Evolutionary conservation across 2,797 vertebrate genomes (phyloP).

Genomic region (Crax fasciolata): DNA sequence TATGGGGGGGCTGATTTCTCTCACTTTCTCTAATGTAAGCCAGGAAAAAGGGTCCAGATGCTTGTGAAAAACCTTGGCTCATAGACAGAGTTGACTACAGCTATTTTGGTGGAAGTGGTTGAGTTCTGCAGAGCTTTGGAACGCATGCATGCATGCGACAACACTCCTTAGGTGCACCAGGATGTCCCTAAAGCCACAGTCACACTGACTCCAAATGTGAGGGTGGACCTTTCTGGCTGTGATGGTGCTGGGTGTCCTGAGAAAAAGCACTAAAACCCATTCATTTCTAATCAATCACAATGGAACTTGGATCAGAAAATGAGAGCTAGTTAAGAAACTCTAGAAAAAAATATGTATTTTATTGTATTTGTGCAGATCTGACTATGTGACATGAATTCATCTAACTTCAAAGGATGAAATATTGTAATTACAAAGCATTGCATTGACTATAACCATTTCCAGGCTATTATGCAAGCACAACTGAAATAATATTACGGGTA

Average conservation of each 20-base stretch:
- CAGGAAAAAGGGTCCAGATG: constrained; percentile 35
- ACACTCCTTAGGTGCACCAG: neutral
- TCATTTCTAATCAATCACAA: neutral
- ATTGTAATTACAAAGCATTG: constrained; percentile 16
- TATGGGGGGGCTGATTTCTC: constrained; percentile 24
- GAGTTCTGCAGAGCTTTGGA: neutral
- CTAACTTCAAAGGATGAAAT: constrained; percentile 49
- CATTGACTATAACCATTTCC: neutral
- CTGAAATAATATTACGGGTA: constrained; percentile 55
- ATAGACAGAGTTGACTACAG: neutral
- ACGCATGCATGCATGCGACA: neutral
- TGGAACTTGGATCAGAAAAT: constrained; percentile 13
- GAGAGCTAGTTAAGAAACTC: neutral
- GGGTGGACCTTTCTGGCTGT: fast-evolving
- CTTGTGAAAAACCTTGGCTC: neutral
- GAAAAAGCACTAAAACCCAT: neutral
- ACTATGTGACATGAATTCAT: constrained; percentile 22
- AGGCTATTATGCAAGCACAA: constrained; percentile 51
- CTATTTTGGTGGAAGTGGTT: neutral
- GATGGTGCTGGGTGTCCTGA: neutral
- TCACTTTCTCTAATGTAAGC: constrained; percentile 32
- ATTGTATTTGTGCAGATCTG: neutral
- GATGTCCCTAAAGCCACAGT: neutral
- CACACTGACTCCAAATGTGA: neutral
- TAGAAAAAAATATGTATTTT: neutral